Base-by-base conservation (phyloP, 2,113 vertebrate genomes). In the Grammomys surdaster region DNA sequence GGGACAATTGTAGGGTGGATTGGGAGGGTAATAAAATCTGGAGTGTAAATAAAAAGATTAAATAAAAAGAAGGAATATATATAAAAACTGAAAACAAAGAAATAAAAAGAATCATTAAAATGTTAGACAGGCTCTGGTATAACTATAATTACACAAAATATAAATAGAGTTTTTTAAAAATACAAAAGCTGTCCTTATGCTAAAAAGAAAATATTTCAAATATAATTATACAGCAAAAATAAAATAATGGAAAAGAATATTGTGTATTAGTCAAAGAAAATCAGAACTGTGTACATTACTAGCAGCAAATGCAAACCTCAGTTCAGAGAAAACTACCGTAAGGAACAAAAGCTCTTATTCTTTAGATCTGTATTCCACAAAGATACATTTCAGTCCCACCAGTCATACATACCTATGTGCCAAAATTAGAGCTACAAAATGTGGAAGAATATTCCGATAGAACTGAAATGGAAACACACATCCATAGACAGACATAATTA, bases 51-150 rank as follows among this genome's bases (percentile, higher is more conserved):
- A 48, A 48, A 7, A 48, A 48, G 48, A 48, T 48, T 51, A 51
- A 51, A 51, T 51, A 51, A 51, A 51, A 51, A 51, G 51, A 51
- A 51, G 51, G 51, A 51, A 51, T 51, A 51, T 51, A 51, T 51
- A 51, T 51, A 58, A 8, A 70, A 51, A 40, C 28, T n/a, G 33
- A 16, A 82, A 63, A n/a, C 58, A 43, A 84, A 43, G 81, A 43
- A 84, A 84, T 84, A 63, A 84, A 84, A 58, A 78, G n/a, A 17
- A 89, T 48, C 69, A 75, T 54, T 84, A 94, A 84, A 89, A 89
- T 56, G 33, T 46, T 77, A 89, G 36, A 67, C 36, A 11, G 72
- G 36, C 43, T 48, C 84, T 85, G 46, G 33, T 67, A 89, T 31
- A 73, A 33, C 31, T 73, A 63, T 54, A 78, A 88, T 78, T 69